phyloP scores from a whole-genome alignment of 2,113 vertebrate genomes.

The Montifringilla adamsi region DNA sequence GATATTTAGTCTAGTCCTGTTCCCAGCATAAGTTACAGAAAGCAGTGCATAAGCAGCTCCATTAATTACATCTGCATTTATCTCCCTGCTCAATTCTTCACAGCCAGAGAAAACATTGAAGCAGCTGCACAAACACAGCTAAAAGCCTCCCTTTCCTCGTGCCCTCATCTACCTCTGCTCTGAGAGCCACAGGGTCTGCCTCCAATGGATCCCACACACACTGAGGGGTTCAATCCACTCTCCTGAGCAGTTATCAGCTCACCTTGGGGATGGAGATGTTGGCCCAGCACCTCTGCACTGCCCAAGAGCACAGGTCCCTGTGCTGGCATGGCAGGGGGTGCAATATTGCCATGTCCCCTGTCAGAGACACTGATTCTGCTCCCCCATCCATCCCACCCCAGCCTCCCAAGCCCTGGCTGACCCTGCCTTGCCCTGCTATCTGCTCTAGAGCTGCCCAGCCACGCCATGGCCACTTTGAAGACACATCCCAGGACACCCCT shows the following conservation, averaged over 20 bases:
- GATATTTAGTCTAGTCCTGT: conserved; percentile 48
- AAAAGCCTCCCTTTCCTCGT: not conserved
- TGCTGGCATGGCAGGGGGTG: not conserved
- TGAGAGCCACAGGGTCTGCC: accelerated
- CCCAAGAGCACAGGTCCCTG: not conserved
- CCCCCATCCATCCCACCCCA: not conserved
- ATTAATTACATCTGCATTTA: conserved; percentile 20
- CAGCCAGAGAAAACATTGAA: not conserved
- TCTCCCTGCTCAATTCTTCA: not conserved
- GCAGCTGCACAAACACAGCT: not conserved
- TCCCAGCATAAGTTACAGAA: not conserved
- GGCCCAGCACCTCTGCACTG: not conserved
- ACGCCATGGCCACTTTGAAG: not conserved
- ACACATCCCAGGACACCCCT: not conserved
- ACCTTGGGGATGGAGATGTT: not conserved
- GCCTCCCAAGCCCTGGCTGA: not conserved
- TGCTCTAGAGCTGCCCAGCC: not conserved
- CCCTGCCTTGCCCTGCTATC: not conserved
- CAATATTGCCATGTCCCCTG: not conserved
- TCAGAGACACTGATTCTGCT: not conserved
- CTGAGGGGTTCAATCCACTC: not conserved
- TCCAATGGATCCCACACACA: not conserved
- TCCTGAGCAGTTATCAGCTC: not conserved
- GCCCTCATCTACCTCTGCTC: not conserved
- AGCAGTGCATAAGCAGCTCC: not conserved